phyloP scores from a whole-genome alignment of 2,797 vertebrate genomes.

The Labeo calbasu region DNA sequence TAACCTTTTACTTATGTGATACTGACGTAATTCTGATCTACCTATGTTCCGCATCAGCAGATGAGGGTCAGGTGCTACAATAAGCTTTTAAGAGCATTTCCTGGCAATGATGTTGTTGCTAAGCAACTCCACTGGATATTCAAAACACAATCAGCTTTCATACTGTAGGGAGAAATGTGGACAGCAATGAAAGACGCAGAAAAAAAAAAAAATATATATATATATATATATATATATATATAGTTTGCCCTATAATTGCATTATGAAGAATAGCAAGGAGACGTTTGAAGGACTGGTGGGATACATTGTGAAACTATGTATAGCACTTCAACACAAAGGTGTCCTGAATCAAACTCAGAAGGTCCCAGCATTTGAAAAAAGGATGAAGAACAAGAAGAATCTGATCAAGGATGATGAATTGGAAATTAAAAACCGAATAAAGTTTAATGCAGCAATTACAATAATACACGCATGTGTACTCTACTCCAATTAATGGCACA shows the following conservation, averaged over 20 bases:
- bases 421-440: conserved; percentile 47
- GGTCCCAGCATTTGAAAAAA: conserved; percentile 2
- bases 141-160: conserved; percentile 41
- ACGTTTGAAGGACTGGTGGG: conserved; percentile 26
- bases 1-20: conserved; percentile 19
- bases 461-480: conserved; percentile 52
- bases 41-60: conserved; percentile 33
- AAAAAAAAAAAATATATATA: background rate
- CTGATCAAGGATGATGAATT: conserved; percentile 37
- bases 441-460: conserved; percentile 54
- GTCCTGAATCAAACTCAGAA: background rate
- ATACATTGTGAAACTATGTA: conserved; percentile 8
- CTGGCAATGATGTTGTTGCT: conserved; percentile 51
- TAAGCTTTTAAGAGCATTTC: conserved; percentile 47
- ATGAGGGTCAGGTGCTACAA: conserved; percentile 46
- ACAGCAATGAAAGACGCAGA: conserved; percentile 31
- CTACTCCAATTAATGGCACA: conserved; percentile 50
- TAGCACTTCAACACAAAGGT: background rate
- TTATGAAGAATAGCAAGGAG: conserved; percentile 35
- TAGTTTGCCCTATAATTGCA: conserved; percentile 26
- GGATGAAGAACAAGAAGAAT: conserved; percentile 1
- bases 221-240: too few relatives aligned
- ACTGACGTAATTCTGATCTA: conserved; percentile 16
- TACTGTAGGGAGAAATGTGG: conserved; percentile 38
- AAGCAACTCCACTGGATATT: conserved; percentile 46